Evolutionary conservation across 2,797 vertebrate species (phyloP).

Genomic region (Ficedula albicollis): DNA sequence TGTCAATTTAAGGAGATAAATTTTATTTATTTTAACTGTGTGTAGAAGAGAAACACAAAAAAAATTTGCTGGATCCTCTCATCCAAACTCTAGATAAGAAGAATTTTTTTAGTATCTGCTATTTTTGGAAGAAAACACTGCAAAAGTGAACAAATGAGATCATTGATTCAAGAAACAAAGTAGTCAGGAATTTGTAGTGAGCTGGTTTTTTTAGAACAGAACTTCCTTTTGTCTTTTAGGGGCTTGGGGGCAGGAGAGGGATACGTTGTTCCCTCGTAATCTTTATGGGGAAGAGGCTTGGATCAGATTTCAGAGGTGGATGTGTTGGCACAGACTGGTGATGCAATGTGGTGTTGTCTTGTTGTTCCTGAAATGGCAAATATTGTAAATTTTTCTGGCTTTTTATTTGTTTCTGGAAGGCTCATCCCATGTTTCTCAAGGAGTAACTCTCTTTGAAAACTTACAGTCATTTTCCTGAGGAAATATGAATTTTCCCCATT

Average conservation of each 20-base stretch:
- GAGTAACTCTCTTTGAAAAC: not conserved
- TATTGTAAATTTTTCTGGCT: not conserved
- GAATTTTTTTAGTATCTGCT: not conserved
- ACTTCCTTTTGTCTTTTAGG: not conserved
- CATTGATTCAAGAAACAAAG: conserved; percentile 11
- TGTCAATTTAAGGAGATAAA: not conserved
- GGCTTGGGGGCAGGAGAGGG: not conserved
- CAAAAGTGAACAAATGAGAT: not conserved
- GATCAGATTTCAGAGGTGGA: conserved; percentile 12
- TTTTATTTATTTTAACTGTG: not conserved
- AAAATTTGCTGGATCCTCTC: not conserved
- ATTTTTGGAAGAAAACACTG: not conserved
- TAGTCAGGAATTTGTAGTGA: not conserved
- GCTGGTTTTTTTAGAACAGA: not conserved
- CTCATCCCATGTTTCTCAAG: not conserved
- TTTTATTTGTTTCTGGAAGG: not conserved
- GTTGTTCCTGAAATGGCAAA: not conserved
- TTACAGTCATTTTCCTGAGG: not conserved
- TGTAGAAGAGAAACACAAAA: not conserved
- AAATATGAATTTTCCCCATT: not conserved
- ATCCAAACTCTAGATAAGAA: not conserved
- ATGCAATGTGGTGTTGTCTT: not conserved
- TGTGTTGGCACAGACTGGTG: not conserved
- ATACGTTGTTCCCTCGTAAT: rapidly evolving
- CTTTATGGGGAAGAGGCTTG: not conserved